A percentile compares a stretch with the other conserved stretches of the same genome.
These are phyloP conservation scores for Agrochola macilenta DNA, from an alignment of 2,888 invertebrate species.

Conservation along the genomic window DNA sequence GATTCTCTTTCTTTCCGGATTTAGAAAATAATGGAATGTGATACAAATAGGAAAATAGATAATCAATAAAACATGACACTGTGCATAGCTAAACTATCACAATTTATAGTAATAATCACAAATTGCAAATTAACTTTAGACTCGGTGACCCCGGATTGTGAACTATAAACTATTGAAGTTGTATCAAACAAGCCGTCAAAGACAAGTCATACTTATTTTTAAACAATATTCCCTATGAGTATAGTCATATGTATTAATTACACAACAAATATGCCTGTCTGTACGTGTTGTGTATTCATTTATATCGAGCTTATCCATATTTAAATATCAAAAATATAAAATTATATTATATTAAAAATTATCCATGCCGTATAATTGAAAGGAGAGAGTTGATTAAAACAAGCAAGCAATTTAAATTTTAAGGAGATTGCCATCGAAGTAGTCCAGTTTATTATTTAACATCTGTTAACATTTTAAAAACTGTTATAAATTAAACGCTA, in stretches of 20 bases:
- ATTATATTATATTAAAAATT: neutral
- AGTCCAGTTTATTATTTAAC: constrained; percentile 64
- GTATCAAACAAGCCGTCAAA: constrained; percentile 36
- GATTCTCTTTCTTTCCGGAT: neutral
- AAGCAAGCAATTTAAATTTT: constrained; percentile 46
- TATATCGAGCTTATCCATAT: neutral
- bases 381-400: constrained; percentile 54
- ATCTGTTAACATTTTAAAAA: constrained; percentile 61
- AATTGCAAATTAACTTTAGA: constrained; percentile 59
- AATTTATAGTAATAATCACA: constrained; percentile 30
- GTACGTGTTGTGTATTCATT: neutral
- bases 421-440: constrained; percentile 63
- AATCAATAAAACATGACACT: constrained; percentile 27
- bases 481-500: constrained; percentile 57
- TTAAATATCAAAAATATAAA: neutral
- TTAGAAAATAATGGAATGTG: constrained; percentile 1
- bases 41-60: constrained; percentile 2
- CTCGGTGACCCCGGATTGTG: constrained; percentile 44
- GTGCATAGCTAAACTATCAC: neutral
- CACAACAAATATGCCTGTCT: no score
- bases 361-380: constrained; percentile 29
- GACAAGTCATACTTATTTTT: constrained; percentile 43
- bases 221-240: constrained; percentile 5
- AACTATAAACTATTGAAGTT: constrained; percentile 48
- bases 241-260: neutral